Percentiles rank a stretch among this genome's conserved stretches.
These are phyloP conservation scores for Drosophila sechellia DNA, from an alignment of 1,140 invertebrate species.

Conservation along the genomic window DNA sequence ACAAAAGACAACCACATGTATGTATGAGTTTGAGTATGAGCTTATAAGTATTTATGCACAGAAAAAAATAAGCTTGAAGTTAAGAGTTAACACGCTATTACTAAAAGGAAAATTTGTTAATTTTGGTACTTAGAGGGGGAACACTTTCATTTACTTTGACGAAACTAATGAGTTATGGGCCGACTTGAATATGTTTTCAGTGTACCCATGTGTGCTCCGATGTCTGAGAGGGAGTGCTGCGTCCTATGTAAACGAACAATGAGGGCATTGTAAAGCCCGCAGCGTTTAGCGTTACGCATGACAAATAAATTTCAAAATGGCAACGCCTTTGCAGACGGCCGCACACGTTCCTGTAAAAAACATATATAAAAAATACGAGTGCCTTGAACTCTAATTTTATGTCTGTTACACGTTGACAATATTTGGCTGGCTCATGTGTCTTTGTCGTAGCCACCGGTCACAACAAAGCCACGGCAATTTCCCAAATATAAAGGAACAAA, in stretches of 20 bases:
- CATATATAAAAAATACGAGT: constrained; percentile 28
- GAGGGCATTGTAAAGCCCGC: constrained; percentile 27
- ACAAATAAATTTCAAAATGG: constrained; percentile 68
- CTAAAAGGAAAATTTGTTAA: too few relatives aligned
- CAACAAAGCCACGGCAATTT: constrained; percentile 32
- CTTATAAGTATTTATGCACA: not conserved
- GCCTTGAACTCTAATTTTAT: constrained; percentile 58
- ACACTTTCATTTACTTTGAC: too few relatives aligned
- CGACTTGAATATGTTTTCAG: not conserved
- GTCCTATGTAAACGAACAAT: constrained; percentile 17
- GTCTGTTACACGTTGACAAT: constrained; percentile 21
- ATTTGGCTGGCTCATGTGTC: constrained; percentile 21
- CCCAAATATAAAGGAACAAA: constrained; percentile 18
- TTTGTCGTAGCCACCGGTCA: constrained; percentile 34
- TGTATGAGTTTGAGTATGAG: too few relatives aligned
- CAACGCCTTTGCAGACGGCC: constrained; percentile 46
- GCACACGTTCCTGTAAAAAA: constrained; percentile 13
- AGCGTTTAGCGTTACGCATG: constrained; percentile 49
- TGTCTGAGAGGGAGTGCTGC: constrained; percentile 23
- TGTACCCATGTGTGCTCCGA: constrained; percentile 1
- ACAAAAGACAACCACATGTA: constrained; percentile 31
- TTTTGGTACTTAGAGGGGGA: too few relatives aligned
- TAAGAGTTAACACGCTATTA: too few relatives aligned
- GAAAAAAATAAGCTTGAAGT: not conserved
- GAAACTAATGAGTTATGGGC: too few relatives aligned